Evolutionary conservation across 2,113 vertebrate species (phyloP), one percentile per base, ranked within the genome.

Genomic region (Azemiops feae): DNA sequence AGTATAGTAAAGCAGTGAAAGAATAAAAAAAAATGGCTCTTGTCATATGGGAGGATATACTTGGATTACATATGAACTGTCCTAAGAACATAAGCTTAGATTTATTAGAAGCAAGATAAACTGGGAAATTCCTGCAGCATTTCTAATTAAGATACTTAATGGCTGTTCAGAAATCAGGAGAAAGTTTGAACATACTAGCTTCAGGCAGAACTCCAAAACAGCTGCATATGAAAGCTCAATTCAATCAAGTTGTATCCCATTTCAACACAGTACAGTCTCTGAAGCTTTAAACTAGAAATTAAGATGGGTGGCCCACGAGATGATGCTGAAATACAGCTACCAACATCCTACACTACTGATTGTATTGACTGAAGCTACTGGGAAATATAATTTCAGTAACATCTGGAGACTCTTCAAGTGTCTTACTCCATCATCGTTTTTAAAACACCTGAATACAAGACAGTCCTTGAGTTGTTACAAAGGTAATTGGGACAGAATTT

Each of bases 11-110:
- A 60, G 27, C 57, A 93, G 85, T 7, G 55, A 91, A 47, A 88
- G 64, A 93, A 96, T 95, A 91, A 93, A 89, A 60, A 92, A 88
- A 89, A 88, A 74, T 23, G 90, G 12, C 9, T 93, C 92, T 94
- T 85, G 89, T 94, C 69, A 94, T 93, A 94, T 90, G 88, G 55
- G 10, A 94, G 87, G 86, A 25, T 95, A 91, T 96, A 92, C 69
- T 27, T 88, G 45, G 54, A 94, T 90, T 74, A 96, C 93, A 93
- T 43, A 43, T 91, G 64, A 74, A 43, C 92, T 95, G 92, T 90
- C 94, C 94, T 95, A 90, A 93, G 57, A 94, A 91, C 91, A 14
- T 27, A 45, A n/a, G 0, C 0, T n/a, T 91, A 52, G 22, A 91
- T 93, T 96, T 92, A 94, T 25, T 92, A 12, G 92, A 16, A 8